These are phyloP conservation scores for Acanthis flammea DNA, from an alignment of 2,797 vertebrate genomes.

Conservation along the genomic window DNA sequence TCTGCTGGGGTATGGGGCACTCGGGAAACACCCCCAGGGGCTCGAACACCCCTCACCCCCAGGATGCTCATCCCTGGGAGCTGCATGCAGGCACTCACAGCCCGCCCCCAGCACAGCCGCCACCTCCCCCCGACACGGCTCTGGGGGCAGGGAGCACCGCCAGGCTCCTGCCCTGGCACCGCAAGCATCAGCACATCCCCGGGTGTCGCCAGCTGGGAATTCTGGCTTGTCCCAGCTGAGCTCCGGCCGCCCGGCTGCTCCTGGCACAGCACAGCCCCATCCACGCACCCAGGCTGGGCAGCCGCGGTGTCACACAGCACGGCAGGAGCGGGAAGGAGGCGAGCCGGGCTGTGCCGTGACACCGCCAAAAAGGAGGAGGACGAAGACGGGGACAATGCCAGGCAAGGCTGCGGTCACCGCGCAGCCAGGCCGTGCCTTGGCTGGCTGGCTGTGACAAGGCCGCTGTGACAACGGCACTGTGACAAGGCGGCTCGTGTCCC, in stretches of 20 bases:
- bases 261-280: background rate
- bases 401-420: rapidly evolving
- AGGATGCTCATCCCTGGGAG: background rate
- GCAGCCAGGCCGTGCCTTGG: background rate
- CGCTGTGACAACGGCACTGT: background rate
- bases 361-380: rapidly evolving
- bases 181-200: rapidly evolving
- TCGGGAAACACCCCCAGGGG: background rate
- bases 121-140: rapidly evolving
- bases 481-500: background rate
- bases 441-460: background rate
- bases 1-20: too few species aligned
- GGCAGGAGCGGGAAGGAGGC: rapidly evolving
- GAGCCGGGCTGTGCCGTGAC: rapidly evolving
- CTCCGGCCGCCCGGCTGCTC: background rate
- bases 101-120: rapidly evolving
- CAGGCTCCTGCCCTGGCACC: rapidly evolving
- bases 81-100: background rate
- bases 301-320: rapidly evolving
- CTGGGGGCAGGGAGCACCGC: background rate
- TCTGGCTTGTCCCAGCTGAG: background rate
- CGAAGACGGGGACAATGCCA: background rate
- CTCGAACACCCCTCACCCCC: rapidly evolving
- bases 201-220: rapidly evolving
- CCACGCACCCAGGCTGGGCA: rapidly evolving